phyloP scores from a whole-genome alignment of 23 tunicate genomes.

The Halocynthia roretzi region DNA sequence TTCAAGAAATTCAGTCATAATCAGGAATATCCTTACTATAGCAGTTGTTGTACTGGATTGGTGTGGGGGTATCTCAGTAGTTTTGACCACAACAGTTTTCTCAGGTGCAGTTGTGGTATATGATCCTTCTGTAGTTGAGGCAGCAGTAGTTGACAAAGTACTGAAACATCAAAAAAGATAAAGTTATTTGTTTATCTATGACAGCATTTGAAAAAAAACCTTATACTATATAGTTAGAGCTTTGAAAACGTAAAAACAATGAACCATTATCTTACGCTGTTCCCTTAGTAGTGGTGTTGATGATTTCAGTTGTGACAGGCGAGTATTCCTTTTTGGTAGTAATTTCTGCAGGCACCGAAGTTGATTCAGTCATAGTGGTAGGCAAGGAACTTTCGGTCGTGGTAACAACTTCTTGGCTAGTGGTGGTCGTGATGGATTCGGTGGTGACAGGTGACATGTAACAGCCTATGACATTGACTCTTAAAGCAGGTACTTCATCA shows the following conservation, averaged over 20 bases:
- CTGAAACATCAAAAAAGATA: neutral
- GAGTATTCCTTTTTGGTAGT: slow-evolving; percentile 29
- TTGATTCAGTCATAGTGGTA: neutral
- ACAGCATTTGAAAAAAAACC: no score
- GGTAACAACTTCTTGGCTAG: slow-evolving; percentile 20
- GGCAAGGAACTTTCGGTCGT: slow-evolving; percentile 32
- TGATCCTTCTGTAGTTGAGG: slow-evolving; percentile 26
- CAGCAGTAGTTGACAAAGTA: slow-evolving; percentile 8
- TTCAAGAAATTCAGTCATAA: neutral
- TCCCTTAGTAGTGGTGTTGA: slow-evolving; percentile 16
- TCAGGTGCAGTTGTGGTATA: slow-evolving; percentile 3
- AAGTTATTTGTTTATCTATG: neutral
- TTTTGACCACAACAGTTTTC: slow-evolving; percentile 29
- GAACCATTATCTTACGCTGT: neutral
- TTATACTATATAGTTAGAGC: no score
- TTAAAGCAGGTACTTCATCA: slow-evolving; percentile 27
- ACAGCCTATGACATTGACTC: slow-evolving; percentile 65
- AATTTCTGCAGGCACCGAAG: slow-evolving; percentile 23
- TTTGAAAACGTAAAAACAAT: neutral
- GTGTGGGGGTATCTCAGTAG: slow-evolving; percentile 10
- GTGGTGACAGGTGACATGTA: slow-evolving; percentile 8
- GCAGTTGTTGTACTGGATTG: slow-evolving; percentile 6
- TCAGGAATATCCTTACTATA: neutral
- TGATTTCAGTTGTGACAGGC: slow-evolving; percentile 51
- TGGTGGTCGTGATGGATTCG: slow-evolving; percentile 46